phyloP scores from a whole-genome alignment of 2,797 vertebrate species.

The Phrynocephalus forsythii region DNA sequence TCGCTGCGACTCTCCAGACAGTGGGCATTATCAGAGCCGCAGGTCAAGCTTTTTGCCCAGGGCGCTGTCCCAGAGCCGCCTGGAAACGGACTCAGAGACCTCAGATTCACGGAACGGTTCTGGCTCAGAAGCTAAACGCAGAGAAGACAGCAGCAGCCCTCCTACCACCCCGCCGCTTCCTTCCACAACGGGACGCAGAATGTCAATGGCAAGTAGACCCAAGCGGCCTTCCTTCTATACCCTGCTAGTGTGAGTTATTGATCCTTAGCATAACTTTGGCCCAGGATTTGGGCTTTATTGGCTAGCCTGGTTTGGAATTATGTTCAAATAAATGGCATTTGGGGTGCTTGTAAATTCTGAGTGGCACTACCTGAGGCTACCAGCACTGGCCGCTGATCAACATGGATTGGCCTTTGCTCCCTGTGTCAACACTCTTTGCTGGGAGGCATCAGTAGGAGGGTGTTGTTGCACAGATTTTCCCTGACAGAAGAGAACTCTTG shows the following conservation, averaged over 20 bases:
- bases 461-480: not conserved
- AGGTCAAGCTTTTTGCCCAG: conserved; percentile 90
- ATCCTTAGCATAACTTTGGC: conserved; percentile 21
- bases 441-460: not conserved
- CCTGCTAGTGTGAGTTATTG: conserved; percentile 46
- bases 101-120: conserved; percentile 76
- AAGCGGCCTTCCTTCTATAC: conserved; percentile 45
- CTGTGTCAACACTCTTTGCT: not conserved
- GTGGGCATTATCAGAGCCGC: conserved; percentile 78
- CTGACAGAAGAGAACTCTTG: not conserved
- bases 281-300: not conserved
- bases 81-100: conserved; percentile 79
- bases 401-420: not conserved
- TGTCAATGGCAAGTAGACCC: conserved; percentile 91
- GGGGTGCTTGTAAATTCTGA: not conserved
- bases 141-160: conserved; percentile 78
- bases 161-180: conserved; percentile 80
- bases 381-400: not conserved
- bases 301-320: not conserved
- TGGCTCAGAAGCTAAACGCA: conserved; percentile 74
- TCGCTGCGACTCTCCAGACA: conserved; percentile 82
- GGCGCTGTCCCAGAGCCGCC: conserved; percentile 82
- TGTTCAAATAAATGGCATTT: not conserved
- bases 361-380: not conserved
- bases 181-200: conserved; percentile 81